phyloP scores from a whole-genome alignment of 2,888 invertebrate species.

The Mechanitis mazaeus region DNA sequence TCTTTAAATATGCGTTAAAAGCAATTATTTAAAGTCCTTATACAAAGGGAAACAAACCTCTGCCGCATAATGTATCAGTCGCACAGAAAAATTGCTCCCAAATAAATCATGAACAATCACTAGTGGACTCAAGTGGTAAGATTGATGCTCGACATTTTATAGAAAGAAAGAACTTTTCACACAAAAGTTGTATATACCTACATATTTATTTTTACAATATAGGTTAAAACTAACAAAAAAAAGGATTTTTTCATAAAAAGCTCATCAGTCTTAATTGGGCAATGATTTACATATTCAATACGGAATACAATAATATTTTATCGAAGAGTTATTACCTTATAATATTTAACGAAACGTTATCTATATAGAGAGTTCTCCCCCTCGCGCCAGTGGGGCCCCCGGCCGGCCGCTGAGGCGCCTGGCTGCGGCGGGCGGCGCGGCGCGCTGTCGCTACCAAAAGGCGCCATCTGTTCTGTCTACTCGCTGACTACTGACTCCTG shows the following conservation, averaged over 20 bases:
- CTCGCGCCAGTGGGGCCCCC: conserved; percentile 33
- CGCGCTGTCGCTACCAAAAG: conserved; percentile 47
- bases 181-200: too few relatives aligned
- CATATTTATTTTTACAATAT: too few relatives aligned
- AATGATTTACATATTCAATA: too few relatives aligned
- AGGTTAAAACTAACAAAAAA: too few relatives aligned
- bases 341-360: conserved; percentile 2
- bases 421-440: conserved; percentile 37
- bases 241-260: too few relatives aligned
- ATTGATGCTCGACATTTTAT: neutral
- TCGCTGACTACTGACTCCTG: neutral
- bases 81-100: conserved; percentile 60
- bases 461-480: conserved; percentile 43
- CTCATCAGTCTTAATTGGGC: neutral
- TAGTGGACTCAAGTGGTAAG: conserved; percentile 42
- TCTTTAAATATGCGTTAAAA: neutral
- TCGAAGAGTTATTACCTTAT: neutral
- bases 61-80: conserved; percentile 46
- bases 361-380: conserved; percentile 8
- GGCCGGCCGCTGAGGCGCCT: conserved; percentile 34
- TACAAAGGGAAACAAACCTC: conserved; percentile 39
- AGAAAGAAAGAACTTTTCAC: neutral
- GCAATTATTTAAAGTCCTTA: conserved; percentile 3
- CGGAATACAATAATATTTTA: too few relatives aligned
- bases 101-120: conserved; percentile 73